Evolutionary conservation across 2,113 vertebrate species (phyloP), one percentile per base, ranked within the genome.

Genomic region (Crotalus horridus): DNA sequence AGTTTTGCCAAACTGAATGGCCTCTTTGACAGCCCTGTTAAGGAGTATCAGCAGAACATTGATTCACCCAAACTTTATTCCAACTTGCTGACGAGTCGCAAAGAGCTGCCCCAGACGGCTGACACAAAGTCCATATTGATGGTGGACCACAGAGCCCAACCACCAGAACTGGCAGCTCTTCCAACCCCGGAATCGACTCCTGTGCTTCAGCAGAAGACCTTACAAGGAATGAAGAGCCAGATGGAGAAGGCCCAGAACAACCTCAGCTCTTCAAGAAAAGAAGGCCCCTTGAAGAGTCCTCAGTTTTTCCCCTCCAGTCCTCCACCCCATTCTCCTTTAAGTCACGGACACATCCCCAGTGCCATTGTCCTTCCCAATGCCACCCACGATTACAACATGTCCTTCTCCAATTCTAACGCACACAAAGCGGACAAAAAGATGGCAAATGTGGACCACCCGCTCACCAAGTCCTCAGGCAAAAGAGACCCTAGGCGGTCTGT

Each of bases 361-460:
- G 99, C 99, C 0, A 99, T 99, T 1, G 99, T 99, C 69, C 98
- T 99, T 93, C 99, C 99, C 53, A 99, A 99, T 0, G 99, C 99
- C 24, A 99, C 99, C 39, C 99, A 99, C 1, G 99, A 99, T 92
- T 98, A 98, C 90, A 98, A 98, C 29, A 98, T 97, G 0, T 97
- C 98, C 3, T 99, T 99, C 94, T 97, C 98, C 88, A 98, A 97
- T 95, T 98, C 97, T 90, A 99, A 99, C 6, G 98, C 98, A 0
- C 98, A 98, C 94, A 99, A 98, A 95, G 98, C 98, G 1, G 99
- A 99, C 91, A 99, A 98, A 96, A 99, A 98, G 93, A 92, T 96
- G 53, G 98, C 98, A 58, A 98, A 98, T 54, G 64, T 97, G 1
- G 99, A 99, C 89, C 98, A 98, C 88, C 97, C 98, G 2, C 97